Conservation (phyloP, 2,113 vertebrate genomes). For the Cromileptes altivelis region DNA sequence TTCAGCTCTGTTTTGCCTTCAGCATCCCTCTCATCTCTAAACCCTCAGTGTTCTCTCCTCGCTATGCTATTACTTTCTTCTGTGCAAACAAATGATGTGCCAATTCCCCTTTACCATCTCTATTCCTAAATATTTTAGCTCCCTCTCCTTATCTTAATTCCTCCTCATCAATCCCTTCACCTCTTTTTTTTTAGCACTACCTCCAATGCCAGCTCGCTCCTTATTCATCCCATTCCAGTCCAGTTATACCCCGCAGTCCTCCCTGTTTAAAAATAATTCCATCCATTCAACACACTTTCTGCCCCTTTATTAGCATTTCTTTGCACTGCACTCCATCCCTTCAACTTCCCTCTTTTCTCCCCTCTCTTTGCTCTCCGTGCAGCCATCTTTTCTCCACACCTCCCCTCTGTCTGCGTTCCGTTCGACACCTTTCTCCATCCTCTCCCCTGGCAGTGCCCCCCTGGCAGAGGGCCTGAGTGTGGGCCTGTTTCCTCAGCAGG, state of each 20-base stretch:
- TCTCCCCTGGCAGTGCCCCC: slow-evolving; percentile 52
- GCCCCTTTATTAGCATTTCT: slow-evolving; percentile 10
- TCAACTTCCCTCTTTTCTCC: slow-evolving; percentile 20
- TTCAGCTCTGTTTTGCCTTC: slow-evolving; percentile 1
- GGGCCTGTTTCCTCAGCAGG: slow-evolving; percentile 60
- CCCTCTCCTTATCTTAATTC: slow-evolving; percentile 18
- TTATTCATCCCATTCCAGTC: slow-evolving; percentile 22
- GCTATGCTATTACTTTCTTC: neutral
- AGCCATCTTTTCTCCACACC: slow-evolving; percentile 41
- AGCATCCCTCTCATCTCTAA: slow-evolving; percentile 23
- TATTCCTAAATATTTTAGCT: slow-evolving; percentile 5
- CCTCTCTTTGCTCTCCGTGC: slow-evolving; percentile 13
- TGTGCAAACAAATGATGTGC: slow-evolving; percentile 12
- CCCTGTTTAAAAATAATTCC: slow-evolving; percentile 28
- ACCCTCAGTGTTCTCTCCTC: neutral
- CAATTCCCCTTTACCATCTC: neutral
- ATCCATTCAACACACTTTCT: slow-evolving; percentile 25
- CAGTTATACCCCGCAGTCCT: slow-evolving; percentile 11
- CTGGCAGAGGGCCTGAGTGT: slow-evolving; percentile 70
- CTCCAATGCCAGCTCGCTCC: slow-evolving; percentile 8
- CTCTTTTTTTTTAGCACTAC: neutral
- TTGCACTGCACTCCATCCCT: neutral
- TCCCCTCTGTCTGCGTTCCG: slow-evolving; percentile 25
- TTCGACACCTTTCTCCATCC: slow-evolving; percentile 39
- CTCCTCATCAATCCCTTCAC: neutral